Evolutionary conservation across 2,113 vertebrate species (phyloP).

Genomic region (Hippocampus mohnikei): DNA sequence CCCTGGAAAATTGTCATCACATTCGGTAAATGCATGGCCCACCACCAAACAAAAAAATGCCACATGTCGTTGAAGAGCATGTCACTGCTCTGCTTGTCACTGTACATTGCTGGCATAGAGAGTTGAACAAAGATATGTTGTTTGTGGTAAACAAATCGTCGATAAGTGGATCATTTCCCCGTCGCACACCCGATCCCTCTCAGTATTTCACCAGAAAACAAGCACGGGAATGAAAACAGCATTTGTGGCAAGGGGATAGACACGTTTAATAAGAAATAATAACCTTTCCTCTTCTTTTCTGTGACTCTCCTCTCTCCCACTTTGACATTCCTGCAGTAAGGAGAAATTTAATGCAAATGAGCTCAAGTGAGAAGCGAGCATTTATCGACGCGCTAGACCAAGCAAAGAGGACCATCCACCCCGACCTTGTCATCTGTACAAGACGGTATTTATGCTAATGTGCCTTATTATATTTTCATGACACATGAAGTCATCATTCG

Average conservation of each 20-base stretch:
- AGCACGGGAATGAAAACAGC: background rate
- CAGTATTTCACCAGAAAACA: background rate
- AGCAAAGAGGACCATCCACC: constrained; percentile 86
- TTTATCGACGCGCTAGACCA: constrained; percentile 82
- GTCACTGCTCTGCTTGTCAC: background rate
- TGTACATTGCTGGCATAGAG: background rate
- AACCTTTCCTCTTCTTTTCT: background rate
- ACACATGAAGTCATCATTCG: background rate
- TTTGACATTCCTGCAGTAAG: constrained; percentile 71
- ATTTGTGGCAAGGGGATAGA: too few relatives aligned
- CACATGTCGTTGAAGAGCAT: background rate
- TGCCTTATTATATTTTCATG: constrained; percentile 57
- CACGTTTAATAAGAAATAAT: background rate
- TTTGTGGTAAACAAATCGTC: background rate
- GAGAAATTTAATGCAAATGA: constrained; percentile 85
- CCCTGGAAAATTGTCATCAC: too few relatives aligned
- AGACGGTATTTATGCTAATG: constrained; percentile 73
- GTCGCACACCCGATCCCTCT: background rate
- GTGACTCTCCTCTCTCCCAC: background rate
- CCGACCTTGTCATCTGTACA: constrained; percentile 87
- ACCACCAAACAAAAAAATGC: background rate
- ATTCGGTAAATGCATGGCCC: too few relatives aligned
- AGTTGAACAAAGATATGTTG: background rate
- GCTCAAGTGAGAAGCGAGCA: constrained; percentile 70
- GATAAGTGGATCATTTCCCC: background rate